These are phyloP conservation scores for Lepidurus couesii DNA, from an alignment of 1,140 invertebrate genomes.

Conservation along the genomic window DNA sequence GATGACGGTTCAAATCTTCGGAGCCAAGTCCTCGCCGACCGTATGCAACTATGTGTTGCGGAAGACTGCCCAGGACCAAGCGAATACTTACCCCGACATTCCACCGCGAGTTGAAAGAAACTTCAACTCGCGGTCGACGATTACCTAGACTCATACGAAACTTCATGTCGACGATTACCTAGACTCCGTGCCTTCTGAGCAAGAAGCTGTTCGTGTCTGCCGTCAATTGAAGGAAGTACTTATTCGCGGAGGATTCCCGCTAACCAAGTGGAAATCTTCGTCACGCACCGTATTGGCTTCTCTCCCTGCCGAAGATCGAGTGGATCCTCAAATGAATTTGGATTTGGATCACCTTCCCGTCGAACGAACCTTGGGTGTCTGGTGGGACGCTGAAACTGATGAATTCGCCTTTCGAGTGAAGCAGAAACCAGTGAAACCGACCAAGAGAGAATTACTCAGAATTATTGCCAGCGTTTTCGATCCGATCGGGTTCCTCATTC, in stretches of 20 bases:
- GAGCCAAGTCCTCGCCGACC: not conserved
- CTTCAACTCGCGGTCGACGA: slow-evolving; percentile 35
- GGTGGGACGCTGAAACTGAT: slow-evolving; percentile 33
- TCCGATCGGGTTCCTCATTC: too few relatives aligned
- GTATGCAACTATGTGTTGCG: not conserved
- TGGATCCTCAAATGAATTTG: not conserved
- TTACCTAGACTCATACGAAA: slow-evolving; percentile 26
- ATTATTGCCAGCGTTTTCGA: slow-evolving; percentile 38
- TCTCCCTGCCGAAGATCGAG: not conserved
- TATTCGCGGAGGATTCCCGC: not conserved
- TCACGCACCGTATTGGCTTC: not conserved
- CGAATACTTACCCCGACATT: not conserved
- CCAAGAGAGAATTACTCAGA: slow-evolving; percentile 35
- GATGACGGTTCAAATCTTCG: not conserved
- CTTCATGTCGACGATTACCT: slow-evolving; percentile 34
- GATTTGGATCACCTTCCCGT: slow-evolving; percentile 5
- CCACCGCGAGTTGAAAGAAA: not conserved
- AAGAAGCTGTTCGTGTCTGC: slow-evolving; percentile 25
- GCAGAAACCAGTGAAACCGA: not conserved
- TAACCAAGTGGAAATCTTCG: slow-evolving; percentile 31
- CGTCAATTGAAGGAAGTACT: slow-evolving; percentile 1
- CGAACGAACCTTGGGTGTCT: slow-evolving; percentile 32
- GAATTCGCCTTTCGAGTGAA: slow-evolving; percentile 30
- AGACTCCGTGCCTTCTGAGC: not conserved
- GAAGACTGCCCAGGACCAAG: not conserved